Percentiles rank a stretch among this genome's conserved stretches.
These are phyloP conservation scores for Tenthredo amoena DNA, from an alignment of 2,888 invertebrate genomes.

Conservation along the genomic window DNA sequence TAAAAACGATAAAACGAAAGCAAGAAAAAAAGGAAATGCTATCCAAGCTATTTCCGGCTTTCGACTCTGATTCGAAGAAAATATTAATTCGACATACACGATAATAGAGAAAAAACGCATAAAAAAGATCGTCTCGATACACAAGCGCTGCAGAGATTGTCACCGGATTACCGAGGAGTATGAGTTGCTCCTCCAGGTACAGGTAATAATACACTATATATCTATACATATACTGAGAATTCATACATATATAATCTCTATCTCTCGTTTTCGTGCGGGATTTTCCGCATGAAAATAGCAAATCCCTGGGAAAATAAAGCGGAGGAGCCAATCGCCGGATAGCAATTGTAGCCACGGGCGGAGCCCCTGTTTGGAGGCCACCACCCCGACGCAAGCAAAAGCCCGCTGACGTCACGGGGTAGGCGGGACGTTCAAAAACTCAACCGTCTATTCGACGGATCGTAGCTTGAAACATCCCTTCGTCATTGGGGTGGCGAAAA, in stretches of 20 bases:
- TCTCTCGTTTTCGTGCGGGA: not conserved
- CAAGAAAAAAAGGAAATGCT: not conserved
- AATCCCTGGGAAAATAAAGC: not conserved
- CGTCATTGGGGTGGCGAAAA: slow-evolving; percentile 27
- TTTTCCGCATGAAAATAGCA: not conserved
- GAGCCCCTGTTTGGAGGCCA: slow-evolving; percentile 2
- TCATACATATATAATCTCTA: not conserved
- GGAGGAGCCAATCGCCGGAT: not conserved
- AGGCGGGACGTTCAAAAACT: slow-evolving; percentile 71
- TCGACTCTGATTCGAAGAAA: not conserved
- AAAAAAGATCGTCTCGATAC: not conserved
- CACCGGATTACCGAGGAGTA: not conserved
- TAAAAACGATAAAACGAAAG: not conserved
- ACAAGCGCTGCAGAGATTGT: slow-evolving; percentile 7
- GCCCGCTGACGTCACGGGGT: slow-evolving; percentile 61
- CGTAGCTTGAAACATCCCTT: slow-evolving; percentile 24
- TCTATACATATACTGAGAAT: not conserved
- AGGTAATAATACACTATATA: not conserved
- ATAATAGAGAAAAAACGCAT: not conserved
- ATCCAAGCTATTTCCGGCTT: not conserved
- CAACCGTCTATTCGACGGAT: slow-evolving; percentile 62
- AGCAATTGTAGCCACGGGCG: not conserved
- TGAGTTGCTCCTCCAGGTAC: not conserved
- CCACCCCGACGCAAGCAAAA: slow-evolving; percentile 18
- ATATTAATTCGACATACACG: not conserved